phyloP scores from a whole-genome alignment of 2,797 vertebrate species.

The Poliocrania exsul region DNA sequence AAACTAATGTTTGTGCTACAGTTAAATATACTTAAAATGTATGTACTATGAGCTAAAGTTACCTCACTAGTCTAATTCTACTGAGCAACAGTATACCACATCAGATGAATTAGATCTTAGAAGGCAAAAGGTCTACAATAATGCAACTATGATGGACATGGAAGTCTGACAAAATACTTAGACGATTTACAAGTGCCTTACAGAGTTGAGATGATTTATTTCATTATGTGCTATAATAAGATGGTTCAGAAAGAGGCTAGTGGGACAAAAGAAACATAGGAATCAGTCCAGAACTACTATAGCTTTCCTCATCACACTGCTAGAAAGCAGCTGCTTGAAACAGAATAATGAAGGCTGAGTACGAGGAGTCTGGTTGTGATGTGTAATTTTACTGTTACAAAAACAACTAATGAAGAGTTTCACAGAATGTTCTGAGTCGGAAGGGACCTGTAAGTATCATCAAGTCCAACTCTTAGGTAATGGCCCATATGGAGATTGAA shows the following conservation, averaged over 20 bases:
- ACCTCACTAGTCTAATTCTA: not conserved
- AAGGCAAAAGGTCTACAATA: not conserved
- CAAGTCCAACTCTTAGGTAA: not conserved
- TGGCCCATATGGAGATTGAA: not conserved
- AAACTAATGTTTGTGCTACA: constrained; percentile 17
- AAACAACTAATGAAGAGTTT: not conserved
- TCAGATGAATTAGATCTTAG: not conserved
- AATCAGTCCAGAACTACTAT: not conserved
- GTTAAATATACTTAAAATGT: constrained; percentile 24
- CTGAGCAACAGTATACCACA: not conserved
- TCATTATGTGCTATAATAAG: not conserved
- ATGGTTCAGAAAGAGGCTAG: not conserved
- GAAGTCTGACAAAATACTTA: not conserved
- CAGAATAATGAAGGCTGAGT: not conserved
- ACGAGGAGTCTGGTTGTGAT: not conserved
- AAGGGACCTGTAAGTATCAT: not conserved
- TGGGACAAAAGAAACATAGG: not conserved
- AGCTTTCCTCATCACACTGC: not conserved
- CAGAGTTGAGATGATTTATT: not conserved
- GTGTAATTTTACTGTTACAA: not conserved
- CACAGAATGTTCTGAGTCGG: not conserved
- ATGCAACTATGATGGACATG: not conserved
- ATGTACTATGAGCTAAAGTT: not conserved
- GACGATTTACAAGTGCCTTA: not conserved
- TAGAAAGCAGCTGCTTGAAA: not conserved